These are phyloP conservation scores for Phylloscopus trochilus DNA, from an alignment of 2,113 vertebrate genomes.

Conservation along the genomic window DNA sequence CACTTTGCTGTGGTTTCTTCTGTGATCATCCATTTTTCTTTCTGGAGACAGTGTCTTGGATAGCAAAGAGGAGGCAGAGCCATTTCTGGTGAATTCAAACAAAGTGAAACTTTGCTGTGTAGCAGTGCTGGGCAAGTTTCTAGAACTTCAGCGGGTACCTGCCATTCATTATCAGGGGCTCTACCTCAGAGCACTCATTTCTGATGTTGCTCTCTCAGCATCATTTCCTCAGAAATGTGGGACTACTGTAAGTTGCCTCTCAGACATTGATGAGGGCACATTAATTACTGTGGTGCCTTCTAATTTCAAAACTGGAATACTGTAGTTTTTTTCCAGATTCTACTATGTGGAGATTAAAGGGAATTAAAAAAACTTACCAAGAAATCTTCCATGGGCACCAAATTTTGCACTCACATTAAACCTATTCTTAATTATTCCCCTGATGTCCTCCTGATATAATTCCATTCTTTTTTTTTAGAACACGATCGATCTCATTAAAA, in stretches of 20 bases:
- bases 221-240: rapidly evolving
- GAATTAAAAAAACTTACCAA: neutral
- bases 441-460: neutral
- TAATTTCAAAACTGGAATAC: neutral
- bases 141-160: neutral
- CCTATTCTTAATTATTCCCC: neutral
- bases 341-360: neutral
- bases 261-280: neutral
- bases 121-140: neutral
- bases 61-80: neutral
- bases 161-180: neutral
- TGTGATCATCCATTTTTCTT: neutral
- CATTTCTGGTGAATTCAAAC: neutral
- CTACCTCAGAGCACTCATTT: neutral
- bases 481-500: neutral
- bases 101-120: neutral
- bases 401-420: neutral
- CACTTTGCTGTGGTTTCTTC: neutral
- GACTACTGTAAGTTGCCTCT: neutral
- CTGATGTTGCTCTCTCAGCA: neutral
- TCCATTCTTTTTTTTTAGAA: neutral
- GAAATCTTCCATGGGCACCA: neutral
- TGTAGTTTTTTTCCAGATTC: neutral
- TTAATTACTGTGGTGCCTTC: neutral
- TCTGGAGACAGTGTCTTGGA: neutral